These are phyloP conservation scores for Chelonoidis abingdonii DNA, from an alignment of 2,113 vertebrate species.

Conservation along the genomic window DNA sequence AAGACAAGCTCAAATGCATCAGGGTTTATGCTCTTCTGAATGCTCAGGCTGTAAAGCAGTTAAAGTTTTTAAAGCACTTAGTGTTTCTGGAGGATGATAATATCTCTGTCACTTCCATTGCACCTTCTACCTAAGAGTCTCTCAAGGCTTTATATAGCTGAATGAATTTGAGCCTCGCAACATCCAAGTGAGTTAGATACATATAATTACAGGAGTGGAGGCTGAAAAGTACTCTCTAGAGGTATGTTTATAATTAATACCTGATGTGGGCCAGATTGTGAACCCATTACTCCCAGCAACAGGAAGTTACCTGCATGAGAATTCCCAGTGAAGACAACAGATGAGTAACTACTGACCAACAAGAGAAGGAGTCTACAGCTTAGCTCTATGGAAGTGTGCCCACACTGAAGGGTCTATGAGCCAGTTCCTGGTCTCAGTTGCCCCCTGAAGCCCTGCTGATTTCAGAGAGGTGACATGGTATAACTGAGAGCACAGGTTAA, in stretches of 20 bases:
- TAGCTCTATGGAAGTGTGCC: background rate
- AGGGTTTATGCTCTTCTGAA: constrained; percentile 14
- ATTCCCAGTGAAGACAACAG: constrained; percentile 4
- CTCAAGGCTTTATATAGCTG: background rate
- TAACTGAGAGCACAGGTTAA: background rate
- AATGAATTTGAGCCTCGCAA: constrained; percentile 1
- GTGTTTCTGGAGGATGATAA: background rate
- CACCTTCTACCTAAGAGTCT: background rate
- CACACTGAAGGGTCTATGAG: background rate
- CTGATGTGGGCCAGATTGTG: background rate
- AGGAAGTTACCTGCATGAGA: constrained; percentile 9
- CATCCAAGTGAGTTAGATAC: background rate
- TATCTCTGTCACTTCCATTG: background rate
- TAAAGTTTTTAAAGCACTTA: constrained; percentile 20
- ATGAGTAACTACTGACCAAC: constrained; percentile 29
- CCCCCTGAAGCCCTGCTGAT: background rate
- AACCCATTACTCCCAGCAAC: constrained; percentile 5
- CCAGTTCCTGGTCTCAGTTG: background rate
- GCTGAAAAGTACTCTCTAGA: background rate
- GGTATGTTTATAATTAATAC: constrained; percentile 20
- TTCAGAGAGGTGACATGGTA: background rate
- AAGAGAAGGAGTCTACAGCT: background rate
- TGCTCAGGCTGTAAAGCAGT: background rate
- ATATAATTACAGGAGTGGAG: background rate
- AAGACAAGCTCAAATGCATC: constrained; percentile 13